These are phyloP conservation scores for Pelobates cultripes DNA, from an alignment of 2,797 vertebrate genomes.

Conservation along the genomic window DNA sequence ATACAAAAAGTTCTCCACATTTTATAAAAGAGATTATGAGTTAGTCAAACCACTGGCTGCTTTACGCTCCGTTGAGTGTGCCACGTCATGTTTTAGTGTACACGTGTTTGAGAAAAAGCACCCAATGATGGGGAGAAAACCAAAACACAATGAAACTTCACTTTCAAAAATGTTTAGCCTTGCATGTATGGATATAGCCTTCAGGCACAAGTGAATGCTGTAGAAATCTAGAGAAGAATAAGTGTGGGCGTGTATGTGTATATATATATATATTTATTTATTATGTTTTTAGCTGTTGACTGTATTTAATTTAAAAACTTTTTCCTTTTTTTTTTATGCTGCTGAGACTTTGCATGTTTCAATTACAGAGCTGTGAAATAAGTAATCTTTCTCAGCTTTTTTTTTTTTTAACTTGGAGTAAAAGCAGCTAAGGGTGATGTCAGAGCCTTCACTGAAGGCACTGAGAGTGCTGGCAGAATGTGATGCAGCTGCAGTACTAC, in stretches of 20 bases:
- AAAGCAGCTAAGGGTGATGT: slow-evolving; percentile 94
- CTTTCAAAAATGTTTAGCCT: no score
- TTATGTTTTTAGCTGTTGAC: slow-evolving; percentile 51
- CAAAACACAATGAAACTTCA: no score
- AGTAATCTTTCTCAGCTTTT: slow-evolving; percentile 75
- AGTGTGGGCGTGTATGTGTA: no score
- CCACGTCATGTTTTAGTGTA: no score
- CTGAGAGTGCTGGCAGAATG: slow-evolving; percentile 97
- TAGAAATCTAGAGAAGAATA: slow-evolving; percentile 1
- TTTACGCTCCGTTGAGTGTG: no score
- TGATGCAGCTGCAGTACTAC: slow-evolving; percentile 99
- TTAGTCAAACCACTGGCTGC: no score
- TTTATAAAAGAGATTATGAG: no score
- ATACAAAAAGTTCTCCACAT: no score
- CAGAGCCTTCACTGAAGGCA: slow-evolving; percentile 98
- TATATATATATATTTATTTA: no score
- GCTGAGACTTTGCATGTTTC: slow-evolving; percentile 89
- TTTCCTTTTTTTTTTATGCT: slow-evolving; percentile 68
- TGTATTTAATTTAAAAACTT: slow-evolving; percentile 91
- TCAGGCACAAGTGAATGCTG: neutral
- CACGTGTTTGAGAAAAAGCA: no score
- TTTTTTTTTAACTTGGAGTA: slow-evolving; percentile 73
- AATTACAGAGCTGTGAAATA: slow-evolving; percentile 98
- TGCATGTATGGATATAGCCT: neutral
- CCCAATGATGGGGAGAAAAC: no score